Evolutionary conservation across 2,888 invertebrate species (phyloP), one percentile per base, ranked within the genome.

Genomic region (Hypsopygia costalis): DNA sequence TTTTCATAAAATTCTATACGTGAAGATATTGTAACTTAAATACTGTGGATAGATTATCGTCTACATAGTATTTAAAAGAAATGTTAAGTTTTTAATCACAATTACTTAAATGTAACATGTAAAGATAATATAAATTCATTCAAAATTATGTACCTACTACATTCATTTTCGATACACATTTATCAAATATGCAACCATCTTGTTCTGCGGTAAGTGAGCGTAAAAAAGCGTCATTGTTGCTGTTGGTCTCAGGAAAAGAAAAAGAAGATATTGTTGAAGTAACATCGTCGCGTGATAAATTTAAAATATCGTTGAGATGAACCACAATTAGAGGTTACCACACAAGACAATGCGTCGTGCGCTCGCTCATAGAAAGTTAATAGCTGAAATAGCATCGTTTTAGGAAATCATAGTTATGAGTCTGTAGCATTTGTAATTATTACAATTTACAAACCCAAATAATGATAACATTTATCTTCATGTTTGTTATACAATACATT

Each of bases 351-450:
- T 55, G 46, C 62, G 30, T 36, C 44, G 34, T 44, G 51, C 50
- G 49, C 48, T 9, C 10, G 41, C 46, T 44, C 56, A 46, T 73
- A 69, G 77, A 78, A 78, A 78, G 78, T 75, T 73, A 73, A 76
- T 69, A 61, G 58, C 43, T 41, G 33, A 58, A 62, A 69, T 62
- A 66, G 53, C 61, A 50, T 44, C 57, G 53, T 63, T 72, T 73
- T 60, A 34, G 48, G 43, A 48, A 63, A 62, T 58, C 51, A 52
- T 51, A 40, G 45, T 40, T 36, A 42, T 59, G 48, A 44, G 49
- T 46, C 43, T 44, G 40, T 49, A 55, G 51, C 45, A 42, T 48
- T 33, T 30, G 48, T 52, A 51, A 58, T 69, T 62, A 56, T 53
- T 47, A 53, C 52, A 55, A 55, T 62, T 58, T 56, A 52, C 49